phyloP scores from a whole-genome alignment of 2,888 invertebrate genomes.

The Coenonympha arcania region DNA sequence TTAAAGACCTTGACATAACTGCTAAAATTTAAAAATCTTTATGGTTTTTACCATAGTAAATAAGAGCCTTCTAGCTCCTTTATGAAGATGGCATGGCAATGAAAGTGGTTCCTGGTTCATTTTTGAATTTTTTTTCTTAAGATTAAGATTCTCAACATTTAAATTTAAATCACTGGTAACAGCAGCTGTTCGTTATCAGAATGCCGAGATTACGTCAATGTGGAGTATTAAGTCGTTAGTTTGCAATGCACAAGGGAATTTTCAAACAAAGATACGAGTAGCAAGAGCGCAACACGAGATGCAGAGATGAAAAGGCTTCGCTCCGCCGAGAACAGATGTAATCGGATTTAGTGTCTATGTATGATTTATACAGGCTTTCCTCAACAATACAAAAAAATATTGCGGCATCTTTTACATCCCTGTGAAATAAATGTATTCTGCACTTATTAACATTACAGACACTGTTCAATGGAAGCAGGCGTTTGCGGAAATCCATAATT shows the following conservation, averaged over 20 bases:
- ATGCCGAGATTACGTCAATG: constrained; percentile 12
- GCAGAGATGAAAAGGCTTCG: constrained; percentile 28
- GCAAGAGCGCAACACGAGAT: constrained; percentile 25
- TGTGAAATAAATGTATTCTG: no score
- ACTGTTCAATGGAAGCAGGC: no score
- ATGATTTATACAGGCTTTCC: constrained; percentile 24
- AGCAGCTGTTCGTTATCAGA: not conserved
- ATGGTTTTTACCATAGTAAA: no score
- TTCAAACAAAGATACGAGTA: constrained; percentile 26
- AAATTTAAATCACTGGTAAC: not conserved
- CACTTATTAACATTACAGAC: no score
- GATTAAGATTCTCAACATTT: not conserved
- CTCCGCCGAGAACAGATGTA: constrained; percentile 28
- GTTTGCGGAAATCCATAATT: no score
- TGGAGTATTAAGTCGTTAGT: constrained; percentile 23
- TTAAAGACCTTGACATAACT: no score
- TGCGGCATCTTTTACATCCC: not conserved
- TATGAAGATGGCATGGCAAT: no score
- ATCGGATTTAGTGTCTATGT: constrained; percentile 30
- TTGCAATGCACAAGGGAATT: constrained; percentile 26
- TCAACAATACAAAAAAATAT: constrained; percentile 17
- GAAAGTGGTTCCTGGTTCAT: no score
- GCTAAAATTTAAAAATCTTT: no score
- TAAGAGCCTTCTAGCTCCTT: no score
- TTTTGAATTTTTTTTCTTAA: no score